Evolutionary conservation across 2,113 vertebrate genomes (phyloP).

Genomic region (Anoplopoma fimbria): DNA sequence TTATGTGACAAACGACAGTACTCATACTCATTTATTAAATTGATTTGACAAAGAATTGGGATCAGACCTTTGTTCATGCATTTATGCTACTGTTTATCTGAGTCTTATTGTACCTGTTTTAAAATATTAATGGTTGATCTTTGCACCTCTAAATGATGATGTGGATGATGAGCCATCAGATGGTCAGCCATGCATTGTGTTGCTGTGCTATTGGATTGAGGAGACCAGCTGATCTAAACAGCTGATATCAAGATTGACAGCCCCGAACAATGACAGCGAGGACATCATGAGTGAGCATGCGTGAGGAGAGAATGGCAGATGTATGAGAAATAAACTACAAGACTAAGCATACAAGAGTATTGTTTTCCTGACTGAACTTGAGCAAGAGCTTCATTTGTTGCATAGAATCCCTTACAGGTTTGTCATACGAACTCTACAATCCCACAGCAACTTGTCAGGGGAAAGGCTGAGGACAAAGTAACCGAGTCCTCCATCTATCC

Average conservation of each 20-base stretch:
- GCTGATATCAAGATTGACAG: no score
- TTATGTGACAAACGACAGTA: neutral
- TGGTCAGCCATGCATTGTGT: neutral
- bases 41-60: neutral
- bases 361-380: no score
- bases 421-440: neutral
- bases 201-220: no score
- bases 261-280: no score
- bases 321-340: no score
- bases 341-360: no score
- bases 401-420: neutral
- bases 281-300: no score
- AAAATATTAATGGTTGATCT: neutral
- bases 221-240: no score
- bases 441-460: constrained; percentile 5
- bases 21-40: neutral
- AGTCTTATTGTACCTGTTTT: neutral
- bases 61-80: neutral
- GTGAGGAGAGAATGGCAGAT: no score
- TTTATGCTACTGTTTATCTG: neutral
- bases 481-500: constrained; percentile 1
- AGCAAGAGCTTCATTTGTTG: no score
- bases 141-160: neutral
- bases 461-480: neutral
- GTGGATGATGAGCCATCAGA: neutral